These are phyloP conservation scores for Isaurus tuberculatus DNA, from an alignment of 92 coral and sea anemone genomes.

Conservation along the genomic window DNA sequence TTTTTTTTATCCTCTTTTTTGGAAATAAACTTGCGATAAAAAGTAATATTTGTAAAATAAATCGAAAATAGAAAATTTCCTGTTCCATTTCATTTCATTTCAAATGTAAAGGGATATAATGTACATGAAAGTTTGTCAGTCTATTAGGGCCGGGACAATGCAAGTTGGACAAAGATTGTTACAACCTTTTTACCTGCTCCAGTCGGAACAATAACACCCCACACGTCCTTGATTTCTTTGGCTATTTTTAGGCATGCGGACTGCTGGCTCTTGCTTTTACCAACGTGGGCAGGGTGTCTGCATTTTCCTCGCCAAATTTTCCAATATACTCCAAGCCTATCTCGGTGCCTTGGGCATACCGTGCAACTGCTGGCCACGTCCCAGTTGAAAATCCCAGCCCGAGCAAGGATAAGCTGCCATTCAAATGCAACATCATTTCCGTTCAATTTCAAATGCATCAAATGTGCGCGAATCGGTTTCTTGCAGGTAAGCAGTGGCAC, in stretches of 20 bases:
- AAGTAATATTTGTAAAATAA: no score
- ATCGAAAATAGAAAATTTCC: no score
- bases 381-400: neutral
- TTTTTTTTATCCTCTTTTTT: no score
- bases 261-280: neutral
- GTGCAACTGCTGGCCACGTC: neutral
- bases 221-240: neutral
- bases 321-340: neutral
- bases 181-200: neutral
- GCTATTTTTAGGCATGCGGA: neutral
- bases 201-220: neutral
- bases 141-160: no score
- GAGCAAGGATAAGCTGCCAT: conserved; percentile 1
- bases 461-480: neutral
- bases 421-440: conserved; percentile 9
- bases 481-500: neutral
- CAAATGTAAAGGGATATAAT: no score
- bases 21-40: no score
- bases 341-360: neutral
- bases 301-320: neutral
- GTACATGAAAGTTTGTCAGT: no score
- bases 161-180: neutral
- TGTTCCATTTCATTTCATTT: no score
- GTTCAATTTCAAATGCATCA: neutral
- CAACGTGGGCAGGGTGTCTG: neutral